Evolutionary conservation across 2,113 vertebrate genomes (phyloP), one percentile per base, ranked within the genome.

Genomic region (Oxyura jamaicensis): DNA sequence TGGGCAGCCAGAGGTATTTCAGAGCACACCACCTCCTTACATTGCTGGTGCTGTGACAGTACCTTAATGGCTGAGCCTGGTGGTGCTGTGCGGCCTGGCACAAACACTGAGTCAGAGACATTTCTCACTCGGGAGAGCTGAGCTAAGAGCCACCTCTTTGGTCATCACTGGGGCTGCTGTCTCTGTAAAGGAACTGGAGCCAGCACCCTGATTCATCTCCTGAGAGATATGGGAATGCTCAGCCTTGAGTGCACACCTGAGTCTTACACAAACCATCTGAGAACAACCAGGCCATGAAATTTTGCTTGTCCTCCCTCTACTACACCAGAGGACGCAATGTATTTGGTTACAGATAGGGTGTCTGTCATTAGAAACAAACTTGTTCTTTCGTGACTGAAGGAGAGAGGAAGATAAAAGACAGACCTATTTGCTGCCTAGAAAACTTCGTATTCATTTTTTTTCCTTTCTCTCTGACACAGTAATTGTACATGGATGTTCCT

Each of bases 201-300:
- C 65, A 86, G 91, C 92, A 19, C 7, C 60, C 63, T 93, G 75
- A 88, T 86, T 93, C 68, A 81, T 93, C 63, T 73, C 80, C 79
- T 77, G 65, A 91, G 83, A 20, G 62, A 29, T 21, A 67, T 0
- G 0, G 44, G 84, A 84, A 76, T 22, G 26, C 41, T 91, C 52
- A 74, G 75, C 76, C 84, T 88, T 74, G 75, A 93, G 72, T 0
- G 0, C 36, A 33, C 0, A 1, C 46, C 58, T 67, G 39, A 77
- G 31, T 86, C 82, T 80, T 63, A 67, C 21, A 69, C 26, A 83
- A 86, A 90, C 59, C 55, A 65, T 60, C 75, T 53, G 46, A 91
- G 68, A 93, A 42, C 35, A 77, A 77, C 1, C 1, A 2, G 56
- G 46, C 68, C 88, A 55, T 75, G 79, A 91, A 94, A 74, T 87